Conservation (phyloP, 2,113 vertebrate genomes). For the Myrmecobius fasciatus region DNA sequence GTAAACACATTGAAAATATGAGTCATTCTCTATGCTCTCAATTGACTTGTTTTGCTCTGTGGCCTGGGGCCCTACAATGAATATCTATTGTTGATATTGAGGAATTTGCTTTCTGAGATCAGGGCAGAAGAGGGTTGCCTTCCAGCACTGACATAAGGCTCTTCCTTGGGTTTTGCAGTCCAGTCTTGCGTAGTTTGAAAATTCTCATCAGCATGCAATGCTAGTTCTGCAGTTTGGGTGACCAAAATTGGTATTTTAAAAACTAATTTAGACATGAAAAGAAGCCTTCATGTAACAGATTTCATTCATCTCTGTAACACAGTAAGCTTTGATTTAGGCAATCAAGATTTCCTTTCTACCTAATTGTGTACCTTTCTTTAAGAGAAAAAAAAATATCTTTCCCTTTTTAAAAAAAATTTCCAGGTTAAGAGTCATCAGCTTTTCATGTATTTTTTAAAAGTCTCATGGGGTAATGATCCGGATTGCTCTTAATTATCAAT, state of each 20-base stretch:
- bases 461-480: constrained; percentile 74
- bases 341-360: constrained; percentile 80
- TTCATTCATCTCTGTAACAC: constrained; percentile 75
- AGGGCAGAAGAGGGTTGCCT: background rate
- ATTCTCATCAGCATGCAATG: constrained; percentile 24
- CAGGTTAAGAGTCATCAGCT: constrained; percentile 76
- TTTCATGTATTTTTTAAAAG: constrained; percentile 84
- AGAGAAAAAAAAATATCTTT: background rate
- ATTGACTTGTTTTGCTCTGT: background rate
- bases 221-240: background rate
- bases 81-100: constrained; percentile 14
- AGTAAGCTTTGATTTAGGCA: constrained; percentile 83
- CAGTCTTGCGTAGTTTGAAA: constrained; percentile 1
- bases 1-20: background rate
- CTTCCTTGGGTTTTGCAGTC: constrained; percentile 20
- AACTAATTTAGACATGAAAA: constrained; percentile 81
- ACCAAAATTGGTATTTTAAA: constrained; percentile 64
- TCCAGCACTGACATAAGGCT: background rate
- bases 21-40: background rate
- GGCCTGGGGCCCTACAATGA: background rate
- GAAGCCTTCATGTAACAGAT: constrained; percentile 74
- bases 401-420: constrained; percentile 49
- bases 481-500: constrained; percentile 85
- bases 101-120: background rate
- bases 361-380: constrained; percentile 80